Evolutionary conservation across 1,140 invertebrate species (phyloP).

Genomic region (Drosophila prosaltans): DNA sequence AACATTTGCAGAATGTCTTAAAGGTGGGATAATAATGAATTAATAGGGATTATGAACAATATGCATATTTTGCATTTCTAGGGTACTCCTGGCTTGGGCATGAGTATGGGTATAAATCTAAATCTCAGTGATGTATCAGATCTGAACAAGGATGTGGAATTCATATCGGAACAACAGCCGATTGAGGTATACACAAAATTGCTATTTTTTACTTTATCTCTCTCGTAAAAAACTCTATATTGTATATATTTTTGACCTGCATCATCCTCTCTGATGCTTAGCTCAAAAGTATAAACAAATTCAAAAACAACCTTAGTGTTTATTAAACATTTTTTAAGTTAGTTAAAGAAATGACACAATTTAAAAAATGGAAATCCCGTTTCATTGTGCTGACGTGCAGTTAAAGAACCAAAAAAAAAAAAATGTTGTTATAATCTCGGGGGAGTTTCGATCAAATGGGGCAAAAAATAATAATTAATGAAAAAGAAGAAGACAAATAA

Average conservation of each 20-base stretch:
- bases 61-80: slow-evolving; percentile 19
- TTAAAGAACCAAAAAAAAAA: slow-evolving; percentile 16
- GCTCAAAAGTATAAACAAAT: slow-evolving; percentile 23
- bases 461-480: not conserved
- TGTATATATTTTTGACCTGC: slow-evolving; percentile 29
- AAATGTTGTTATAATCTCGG: slow-evolving; percentile 70
- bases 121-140: slow-evolving; percentile 57
- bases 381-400: slow-evolving; percentile 74
- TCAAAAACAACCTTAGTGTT: not conserved
- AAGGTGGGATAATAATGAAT: slow-evolving; percentile 41
- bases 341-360: slow-evolving; percentile 1
- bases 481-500: not conserved
- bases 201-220: slow-evolving; percentile 8
- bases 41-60: not conserved
- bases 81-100: slow-evolving; percentile 50
- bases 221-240: not conserved
- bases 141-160: slow-evolving; percentile 84
- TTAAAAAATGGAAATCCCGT: slow-evolving; percentile 41
- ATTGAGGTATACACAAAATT: slow-evolving; percentile 80
- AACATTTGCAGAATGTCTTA: slow-evolving; percentile 86
- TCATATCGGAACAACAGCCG: slow-evolving; percentile 83
- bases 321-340: not conserved
- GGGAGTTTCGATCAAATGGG: slow-evolving; percentile 29
- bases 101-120: slow-evolving; percentile 46
- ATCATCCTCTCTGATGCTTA: not conserved